A percentile compares a stretch with the other conserved stretches of the same genome.
phyloP scores from a whole-genome alignment of 2,888 invertebrate genomes.

The Meghimatium bilineatum region DNA sequence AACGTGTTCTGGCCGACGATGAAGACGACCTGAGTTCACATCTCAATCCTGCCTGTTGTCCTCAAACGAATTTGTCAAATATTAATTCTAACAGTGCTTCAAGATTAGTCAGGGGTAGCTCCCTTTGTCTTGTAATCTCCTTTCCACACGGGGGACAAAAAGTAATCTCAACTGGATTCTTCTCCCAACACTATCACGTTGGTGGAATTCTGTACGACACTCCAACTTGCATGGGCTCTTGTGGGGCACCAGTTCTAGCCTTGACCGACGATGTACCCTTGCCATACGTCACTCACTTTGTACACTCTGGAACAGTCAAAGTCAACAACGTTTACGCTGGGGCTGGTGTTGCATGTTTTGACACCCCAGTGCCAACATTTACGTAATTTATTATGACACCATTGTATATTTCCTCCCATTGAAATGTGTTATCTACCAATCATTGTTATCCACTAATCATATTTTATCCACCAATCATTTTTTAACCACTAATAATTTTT shows the following conservation, averaged over 20 bases:
- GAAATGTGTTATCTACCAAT: too few species aligned
- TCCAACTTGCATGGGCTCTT: slow-evolving; percentile 44
- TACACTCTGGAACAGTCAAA: slow-evolving; percentile 30
- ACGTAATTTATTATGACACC: background rate
- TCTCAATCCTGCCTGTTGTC: background rate
- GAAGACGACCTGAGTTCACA: background rate
- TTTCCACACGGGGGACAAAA: slow-evolving; percentile 37
- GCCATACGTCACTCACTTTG: slow-evolving; percentile 8
- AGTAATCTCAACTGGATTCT: slow-evolving; percentile 29
- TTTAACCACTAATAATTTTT: too few species aligned
- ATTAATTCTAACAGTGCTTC: background rate
- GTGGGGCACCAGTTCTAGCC: slow-evolving; percentile 39
- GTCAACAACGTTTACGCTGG: slow-evolving; percentile 18
- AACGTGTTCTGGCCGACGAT: background rate
- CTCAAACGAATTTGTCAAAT: background rate
- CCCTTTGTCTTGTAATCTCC: slow-evolving; percentile 16
- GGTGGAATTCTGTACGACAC: slow-evolving; percentile 43
- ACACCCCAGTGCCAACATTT: background rate
- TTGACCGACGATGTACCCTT: background rate
- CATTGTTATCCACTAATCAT: too few species aligned
- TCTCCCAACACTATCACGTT: slow-evolving; percentile 20
- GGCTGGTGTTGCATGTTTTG: slow-evolving; percentile 25
- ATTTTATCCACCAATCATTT: too few species aligned
- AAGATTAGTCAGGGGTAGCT: background rate
- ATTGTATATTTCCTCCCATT: too few species aligned